A percentile compares a stretch with the other conserved stretches of the same genome.
Evolutionary conservation across 2,113 vertebrate species (phyloP).

Genomic region (Lathamus discolor): DNA sequence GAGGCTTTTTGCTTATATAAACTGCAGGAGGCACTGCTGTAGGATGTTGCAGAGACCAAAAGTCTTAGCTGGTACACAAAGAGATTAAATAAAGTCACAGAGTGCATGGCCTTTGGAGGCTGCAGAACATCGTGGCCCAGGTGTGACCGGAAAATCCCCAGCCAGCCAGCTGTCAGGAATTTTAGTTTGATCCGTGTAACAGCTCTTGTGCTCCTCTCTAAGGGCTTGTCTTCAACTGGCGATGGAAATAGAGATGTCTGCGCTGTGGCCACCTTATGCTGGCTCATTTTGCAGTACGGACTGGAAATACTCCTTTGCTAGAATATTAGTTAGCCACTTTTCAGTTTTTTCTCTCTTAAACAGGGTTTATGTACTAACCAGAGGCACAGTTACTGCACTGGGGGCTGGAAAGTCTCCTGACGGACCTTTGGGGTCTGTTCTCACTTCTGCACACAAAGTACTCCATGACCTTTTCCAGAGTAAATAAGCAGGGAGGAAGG

Average conservation of each 20-base stretch:
- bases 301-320: not conserved
- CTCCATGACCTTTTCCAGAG: not conserved
- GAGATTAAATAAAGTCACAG: not conserved
- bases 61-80: not conserved
- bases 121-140: not conserved
- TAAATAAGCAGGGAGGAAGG: not conserved
- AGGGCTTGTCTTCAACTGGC: not conserved
- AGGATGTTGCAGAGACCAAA: not conserved
- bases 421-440: not conserved
- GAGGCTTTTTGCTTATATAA: not conserved
- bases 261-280: not conserved
- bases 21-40: not conserved
- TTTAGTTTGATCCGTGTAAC: not conserved
- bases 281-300: not conserved
- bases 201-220: not conserved
- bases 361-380: accelerated
- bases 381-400: not conserved
- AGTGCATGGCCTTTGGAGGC: accelerated
- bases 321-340: not conserved
- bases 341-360: not conserved
- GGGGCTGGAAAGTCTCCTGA: not conserved
- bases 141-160: accelerated
- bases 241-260: not conserved
- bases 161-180: not conserved
- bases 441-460: not conserved